Evolutionary conservation across 2,888 invertebrate species (phyloP).

Genomic region (Seira musarum): DNA sequence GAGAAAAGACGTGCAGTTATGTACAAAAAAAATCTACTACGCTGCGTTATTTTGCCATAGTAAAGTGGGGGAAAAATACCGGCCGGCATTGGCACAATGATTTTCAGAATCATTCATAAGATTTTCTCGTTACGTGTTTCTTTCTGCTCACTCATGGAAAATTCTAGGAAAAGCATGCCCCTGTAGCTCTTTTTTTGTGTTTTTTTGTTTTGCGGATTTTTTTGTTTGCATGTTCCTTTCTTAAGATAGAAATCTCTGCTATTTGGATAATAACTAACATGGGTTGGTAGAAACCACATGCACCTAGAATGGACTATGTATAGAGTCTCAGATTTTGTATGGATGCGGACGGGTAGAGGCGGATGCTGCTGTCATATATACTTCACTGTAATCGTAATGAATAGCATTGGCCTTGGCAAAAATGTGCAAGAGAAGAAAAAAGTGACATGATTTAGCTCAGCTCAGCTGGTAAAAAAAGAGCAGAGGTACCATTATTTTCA

Average conservation of each 20-base stretch:
- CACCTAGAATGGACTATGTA: too few relatives aligned
- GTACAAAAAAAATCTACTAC: background rate
- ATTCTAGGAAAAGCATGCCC: slow-evolving; percentile 2
- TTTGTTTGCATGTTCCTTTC: slow-evolving; percentile 8
- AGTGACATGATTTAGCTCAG: slow-evolving; percentile 7
- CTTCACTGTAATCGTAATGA: slow-evolving; percentile 5
- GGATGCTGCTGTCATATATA: slow-evolving; percentile 32
- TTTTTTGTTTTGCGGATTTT: background rate
- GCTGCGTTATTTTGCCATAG: background rate
- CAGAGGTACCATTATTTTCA: slow-evolving; percentile 20
- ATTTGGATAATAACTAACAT: too few relatives aligned
- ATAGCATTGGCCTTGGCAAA: slow-evolving; percentile 10
- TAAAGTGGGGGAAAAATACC: slow-evolving; percentile 22
- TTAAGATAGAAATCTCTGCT: background rate
- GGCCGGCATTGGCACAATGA: slow-evolving; percentile 26
- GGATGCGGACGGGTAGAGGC: background rate
- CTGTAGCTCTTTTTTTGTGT: background rate
- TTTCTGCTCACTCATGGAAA: background rate
- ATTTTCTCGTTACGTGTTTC: slow-evolving; percentile 9
- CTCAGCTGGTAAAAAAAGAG: slow-evolving; percentile 20
- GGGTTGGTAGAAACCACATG: background rate
- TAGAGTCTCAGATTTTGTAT: too few relatives aligned
- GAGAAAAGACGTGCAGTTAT: background rate
- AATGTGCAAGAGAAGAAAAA: background rate
- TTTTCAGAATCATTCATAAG: background rate